Evolutionary conservation across 2,113 vertebrate genomes (phyloP), one percentile per base, ranked within the genome.

Genomic region (Sceloporus undulatus): DNA sequence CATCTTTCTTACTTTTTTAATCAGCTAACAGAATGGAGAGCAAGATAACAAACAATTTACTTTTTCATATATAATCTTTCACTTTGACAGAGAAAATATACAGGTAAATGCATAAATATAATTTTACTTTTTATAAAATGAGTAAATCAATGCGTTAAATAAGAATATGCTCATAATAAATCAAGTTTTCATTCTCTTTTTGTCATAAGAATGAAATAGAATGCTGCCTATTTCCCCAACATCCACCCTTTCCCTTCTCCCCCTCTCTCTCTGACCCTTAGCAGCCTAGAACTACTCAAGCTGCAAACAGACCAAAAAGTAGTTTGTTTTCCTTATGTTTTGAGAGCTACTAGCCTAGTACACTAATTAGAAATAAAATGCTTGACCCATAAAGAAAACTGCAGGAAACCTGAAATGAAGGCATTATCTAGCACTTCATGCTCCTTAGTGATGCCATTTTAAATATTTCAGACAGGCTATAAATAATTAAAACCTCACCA

Each of bases 401-500:
- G 92, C 94, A 96, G 95, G 96, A 97, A 97, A 96, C 85, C 93
- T 92, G 93, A 97, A 96, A 97, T 96, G 95, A 97, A 97, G 95
- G 96, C 95, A 96, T 97, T 97, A 97, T 89, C 95, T 93, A 96
- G 94, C 93, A 96, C 96, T 97, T 97, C 95, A 97, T 93, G 94
- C 95, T 96, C 94, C 91, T 97, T 96, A 97, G 96, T 94, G 95
- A 96, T 97, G 96, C 96, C 95, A 95, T 96, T 97, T 97, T 97
- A 97, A 97, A 97, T 97, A 97, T 97, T 97, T 97, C 93, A 97
- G 95, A 95, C 93, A 94, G 94, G 73, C 96, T 96, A 96, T 97
- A 97, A 97, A 97, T 97, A 97, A 97, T 97, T 97, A 97, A 97
- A 97, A 95, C 90, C 87, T 95, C 95, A 97, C 96, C 95, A 97